Conservation (phyloP, 2,888 invertebrate genomes). For the Pollenia griseotomentosa region DNA sequence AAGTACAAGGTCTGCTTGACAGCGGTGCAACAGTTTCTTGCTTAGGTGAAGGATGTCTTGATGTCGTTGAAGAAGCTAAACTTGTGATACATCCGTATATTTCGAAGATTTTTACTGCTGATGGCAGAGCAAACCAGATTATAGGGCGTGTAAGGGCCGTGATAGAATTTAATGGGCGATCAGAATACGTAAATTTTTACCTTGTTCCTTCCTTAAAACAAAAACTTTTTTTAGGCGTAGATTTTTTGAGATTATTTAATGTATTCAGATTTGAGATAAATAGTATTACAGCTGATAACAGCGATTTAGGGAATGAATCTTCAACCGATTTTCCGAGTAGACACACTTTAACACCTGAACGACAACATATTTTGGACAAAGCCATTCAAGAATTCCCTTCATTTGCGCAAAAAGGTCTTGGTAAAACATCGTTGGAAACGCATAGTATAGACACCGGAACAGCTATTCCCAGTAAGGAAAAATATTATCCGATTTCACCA, state of each 20-base stretch:
- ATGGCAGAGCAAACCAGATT: slow-evolving; percentile 32
- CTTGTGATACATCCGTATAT: background rate
- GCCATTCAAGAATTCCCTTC: background rate
- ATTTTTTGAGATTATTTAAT: slow-evolving; percentile 22
- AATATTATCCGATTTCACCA: slow-evolving; percentile 68
- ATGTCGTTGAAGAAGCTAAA: slow-evolving; percentile 3
- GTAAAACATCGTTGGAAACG: background rate
- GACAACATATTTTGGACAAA: background rate
- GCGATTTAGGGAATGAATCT: background rate
- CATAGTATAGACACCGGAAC: slow-evolving; percentile 39
- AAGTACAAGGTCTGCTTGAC: slow-evolving; percentile 30
- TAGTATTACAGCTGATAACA: background rate
- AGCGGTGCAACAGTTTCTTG: slow-evolving; percentile 35
- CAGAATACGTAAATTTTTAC: slow-evolving; percentile 29
- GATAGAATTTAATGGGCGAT: slow-evolving; percentile 30
- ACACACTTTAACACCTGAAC: background rate
- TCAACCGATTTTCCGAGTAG: background rate
- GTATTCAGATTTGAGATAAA: background rate
- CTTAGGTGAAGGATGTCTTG: slow-evolving; percentile 26
- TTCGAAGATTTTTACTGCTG: slow-evolving; percentile 25
- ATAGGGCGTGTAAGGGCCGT: slow-evolving; percentile 33
- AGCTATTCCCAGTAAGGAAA: slow-evolving; percentile 61
- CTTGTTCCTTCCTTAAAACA: slow-evolving; percentile 45
- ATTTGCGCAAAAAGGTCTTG: slow-evolving; percentile 8
- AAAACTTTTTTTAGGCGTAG: slow-evolving; percentile 44